Conservation (phyloP, 2,113 vertebrate genomes). For the Isichthys henryi region DNA sequence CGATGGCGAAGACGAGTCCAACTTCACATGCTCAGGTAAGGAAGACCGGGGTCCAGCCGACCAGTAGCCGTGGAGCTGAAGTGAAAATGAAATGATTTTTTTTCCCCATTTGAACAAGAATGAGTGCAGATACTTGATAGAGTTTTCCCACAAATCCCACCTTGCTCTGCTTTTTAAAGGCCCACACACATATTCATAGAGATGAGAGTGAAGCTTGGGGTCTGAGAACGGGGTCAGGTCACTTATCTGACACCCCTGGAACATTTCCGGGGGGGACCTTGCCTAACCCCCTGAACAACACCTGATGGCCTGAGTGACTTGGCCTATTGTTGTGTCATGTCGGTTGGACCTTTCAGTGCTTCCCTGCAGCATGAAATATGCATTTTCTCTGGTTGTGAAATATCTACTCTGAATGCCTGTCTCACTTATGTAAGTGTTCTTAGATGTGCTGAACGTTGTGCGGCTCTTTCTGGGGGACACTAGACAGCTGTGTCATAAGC, state of each 20-base stretch:
- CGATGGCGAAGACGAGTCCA: conserved; percentile 77
- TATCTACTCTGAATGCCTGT: background rate
- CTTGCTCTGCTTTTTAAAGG: background rate
- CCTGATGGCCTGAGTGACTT: background rate
- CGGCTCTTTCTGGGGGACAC: background rate
- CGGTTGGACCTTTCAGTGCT: background rate
- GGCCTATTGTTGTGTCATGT: background rate
- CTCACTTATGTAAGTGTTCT: background rate
- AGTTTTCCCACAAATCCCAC: background rate
- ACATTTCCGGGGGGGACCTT: background rate
- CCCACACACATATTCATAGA: background rate
- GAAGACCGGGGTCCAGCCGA: background rate
- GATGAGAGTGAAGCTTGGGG: background rate
- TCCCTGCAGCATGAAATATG: background rate
- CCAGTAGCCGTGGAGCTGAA: background rate
- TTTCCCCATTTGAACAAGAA: background rate
- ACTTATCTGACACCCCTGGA: background rate
- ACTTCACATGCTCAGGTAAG: conserved; percentile 72
- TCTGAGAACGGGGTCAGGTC: background rate
- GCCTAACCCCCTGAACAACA: background rate
- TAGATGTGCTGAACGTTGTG: background rate
- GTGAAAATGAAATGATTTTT: background rate
- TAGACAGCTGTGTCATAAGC: background rate
- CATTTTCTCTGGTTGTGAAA: background rate
- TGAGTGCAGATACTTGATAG: background rate